Percentiles rank a stretch among this genome's conserved stretches.
These are phyloP conservation scores for Autographa pulchrina DNA, from an alignment of 2,888 invertebrate genomes.

Conservation along the genomic window DNA sequence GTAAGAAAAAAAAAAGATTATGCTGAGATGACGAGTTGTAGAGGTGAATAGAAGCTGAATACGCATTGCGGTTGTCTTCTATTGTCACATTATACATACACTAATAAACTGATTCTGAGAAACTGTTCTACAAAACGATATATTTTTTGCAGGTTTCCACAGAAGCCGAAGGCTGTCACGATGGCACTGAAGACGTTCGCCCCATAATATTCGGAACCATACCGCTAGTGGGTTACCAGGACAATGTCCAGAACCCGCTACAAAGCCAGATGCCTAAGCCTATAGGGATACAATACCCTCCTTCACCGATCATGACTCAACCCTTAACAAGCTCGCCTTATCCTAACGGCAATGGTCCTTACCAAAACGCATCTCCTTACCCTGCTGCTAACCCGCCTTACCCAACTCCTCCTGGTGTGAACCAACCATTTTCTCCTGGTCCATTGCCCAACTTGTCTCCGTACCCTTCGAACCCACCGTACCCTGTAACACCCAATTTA, in stretches of 20 bases:
- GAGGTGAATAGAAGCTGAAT: no score
- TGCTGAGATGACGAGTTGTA: no score
- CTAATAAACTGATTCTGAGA: no score
- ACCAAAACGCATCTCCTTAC: conserved; percentile 40
- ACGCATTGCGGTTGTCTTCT: no score
- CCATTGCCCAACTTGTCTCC: conserved; percentile 41
- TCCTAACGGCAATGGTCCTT: conserved; percentile 26
- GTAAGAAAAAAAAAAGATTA: no score
- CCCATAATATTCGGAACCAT: conserved; percentile 75
- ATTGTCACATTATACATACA: no score
- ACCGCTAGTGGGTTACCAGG: conserved; percentile 73
- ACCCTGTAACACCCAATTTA: conserved; percentile 44
- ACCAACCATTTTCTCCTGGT: conserved; percentile 41
- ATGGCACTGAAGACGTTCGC: conserved; percentile 62
- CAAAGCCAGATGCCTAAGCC: conserved; percentile 65
- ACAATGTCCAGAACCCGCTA: conserved; percentile 63
- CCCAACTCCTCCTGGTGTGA: conserved; percentile 26
- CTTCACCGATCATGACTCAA: conserved; percentile 65
- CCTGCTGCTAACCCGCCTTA: conserved; percentile 31
- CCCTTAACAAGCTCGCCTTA: conserved; percentile 54
- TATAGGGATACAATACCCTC: conserved; percentile 53
- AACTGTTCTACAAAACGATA: no score
- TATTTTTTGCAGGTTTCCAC: conserved; percentile 68
- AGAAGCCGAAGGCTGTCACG: conserved; percentile 73
- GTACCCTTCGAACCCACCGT: conserved; percentile 52